phyloP scores from a whole-genome alignment of 2,797 vertebrate genomes.

The Octomys mimax region DNA sequence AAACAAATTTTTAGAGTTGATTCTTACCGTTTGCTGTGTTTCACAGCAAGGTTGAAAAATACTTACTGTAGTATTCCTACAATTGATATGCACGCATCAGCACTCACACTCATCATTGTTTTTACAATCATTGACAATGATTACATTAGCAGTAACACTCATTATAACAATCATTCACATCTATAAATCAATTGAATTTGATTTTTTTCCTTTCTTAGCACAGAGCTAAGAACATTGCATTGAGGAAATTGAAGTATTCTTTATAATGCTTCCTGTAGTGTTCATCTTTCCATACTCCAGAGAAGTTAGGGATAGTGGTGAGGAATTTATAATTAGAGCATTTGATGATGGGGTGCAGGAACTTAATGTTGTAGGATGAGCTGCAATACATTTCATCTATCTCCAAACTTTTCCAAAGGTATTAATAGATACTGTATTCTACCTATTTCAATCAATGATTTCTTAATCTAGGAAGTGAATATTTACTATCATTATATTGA shows the following conservation, averaged over 20 bases:
- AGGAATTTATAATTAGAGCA: background rate
- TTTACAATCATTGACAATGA: background rate
- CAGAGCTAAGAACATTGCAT: background rate
- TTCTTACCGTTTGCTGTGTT: background rate
- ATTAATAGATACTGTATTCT: background rate
- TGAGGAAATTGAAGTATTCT: background rate
- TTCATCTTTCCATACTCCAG: background rate
- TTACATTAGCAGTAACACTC: background rate
- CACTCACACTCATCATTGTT: background rate
- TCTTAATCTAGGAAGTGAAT: background rate
- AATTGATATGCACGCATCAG: too few relatives aligned
- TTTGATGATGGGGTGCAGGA: background rate
- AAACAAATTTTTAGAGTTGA: background rate
- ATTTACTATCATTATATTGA: background rate
- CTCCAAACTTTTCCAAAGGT: background rate
- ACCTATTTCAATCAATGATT: background rate
- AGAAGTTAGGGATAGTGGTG: background rate
- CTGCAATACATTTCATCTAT: background rate
- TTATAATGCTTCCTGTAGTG: background rate
- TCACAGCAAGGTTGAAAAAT: background rate
- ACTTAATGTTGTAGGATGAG: background rate
- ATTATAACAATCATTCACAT: background rate
- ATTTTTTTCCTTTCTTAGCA: background rate
- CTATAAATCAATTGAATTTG: background rate
- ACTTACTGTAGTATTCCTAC: background rate